These are phyloP conservation scores for Willowsia nigromaculata DNA, from an alignment of 2,888 invertebrate genomes.

Conservation along the genomic window DNA sequence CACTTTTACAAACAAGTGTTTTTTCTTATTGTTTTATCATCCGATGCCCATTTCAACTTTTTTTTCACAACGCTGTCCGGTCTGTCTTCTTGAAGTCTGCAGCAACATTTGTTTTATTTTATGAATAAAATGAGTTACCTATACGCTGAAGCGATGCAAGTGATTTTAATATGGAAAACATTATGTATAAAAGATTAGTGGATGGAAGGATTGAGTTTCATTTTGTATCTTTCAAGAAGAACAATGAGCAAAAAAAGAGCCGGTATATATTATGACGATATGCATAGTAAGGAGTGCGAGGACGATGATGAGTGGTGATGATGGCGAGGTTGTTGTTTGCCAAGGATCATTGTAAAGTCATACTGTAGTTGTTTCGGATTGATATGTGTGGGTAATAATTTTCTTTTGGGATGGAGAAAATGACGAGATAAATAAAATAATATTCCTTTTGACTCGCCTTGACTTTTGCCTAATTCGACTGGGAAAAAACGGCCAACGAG, in stretches of 20 bases:
- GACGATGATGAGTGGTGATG: slow-evolving; percentile 4
- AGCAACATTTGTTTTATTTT: slow-evolving; percentile 47
- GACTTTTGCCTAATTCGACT: slow-evolving; percentile 52
- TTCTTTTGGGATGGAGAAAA: slow-evolving; percentile 36
- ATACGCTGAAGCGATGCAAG: too few species aligned
- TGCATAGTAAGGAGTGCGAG: too few species aligned
- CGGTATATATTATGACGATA: not conserved
- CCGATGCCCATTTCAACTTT: slow-evolving; percentile 35
- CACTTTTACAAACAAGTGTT: slow-evolving; percentile 44
- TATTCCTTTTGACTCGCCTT: slow-evolving; percentile 64
- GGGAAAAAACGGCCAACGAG: not conserved
- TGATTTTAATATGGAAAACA: not conserved
- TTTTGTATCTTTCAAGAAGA: not conserved
- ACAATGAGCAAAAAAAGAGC: slow-evolving; percentile 26
- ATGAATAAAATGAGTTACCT: slow-evolving; percentile 44
- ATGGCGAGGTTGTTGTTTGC: slow-evolving; percentile 22
- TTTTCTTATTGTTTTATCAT: slow-evolving; percentile 27
- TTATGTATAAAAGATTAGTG: not conserved
- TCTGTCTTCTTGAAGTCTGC: not conserved
- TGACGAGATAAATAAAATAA: slow-evolving; percentile 68
- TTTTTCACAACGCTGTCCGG: not conserved
- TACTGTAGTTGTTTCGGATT: slow-evolving; percentile 42
- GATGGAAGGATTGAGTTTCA: not conserved
- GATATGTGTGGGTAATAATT: slow-evolving; percentile 70
- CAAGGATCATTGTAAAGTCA: slow-evolving; percentile 12